Conservation (phyloP, 2,113 vertebrate genomes). For the Archilochus colubris region DNA sequence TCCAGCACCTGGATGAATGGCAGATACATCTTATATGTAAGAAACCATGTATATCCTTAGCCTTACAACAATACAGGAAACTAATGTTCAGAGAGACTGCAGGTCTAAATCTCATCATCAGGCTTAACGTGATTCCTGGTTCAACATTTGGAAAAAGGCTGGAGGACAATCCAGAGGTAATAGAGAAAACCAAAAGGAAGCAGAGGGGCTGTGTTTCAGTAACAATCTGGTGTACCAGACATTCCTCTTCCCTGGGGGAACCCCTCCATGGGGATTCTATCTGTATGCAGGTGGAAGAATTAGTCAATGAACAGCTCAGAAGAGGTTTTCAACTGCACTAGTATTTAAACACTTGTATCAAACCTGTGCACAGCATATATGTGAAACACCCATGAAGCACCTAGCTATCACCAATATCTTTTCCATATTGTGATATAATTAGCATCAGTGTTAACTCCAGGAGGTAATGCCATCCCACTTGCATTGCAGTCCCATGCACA, state of each 20-base stretch:
- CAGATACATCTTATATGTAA: not conserved
- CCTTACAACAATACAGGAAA: not conserved
- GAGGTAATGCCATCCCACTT: not conserved
- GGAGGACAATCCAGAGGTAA: not conserved
- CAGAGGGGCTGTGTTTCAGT: rapidly evolving
- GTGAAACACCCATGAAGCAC: not conserved
- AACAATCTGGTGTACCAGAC: not conserved
- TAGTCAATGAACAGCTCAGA: rapidly evolving
- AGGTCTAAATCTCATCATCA: not conserved
- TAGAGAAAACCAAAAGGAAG: not conserved
- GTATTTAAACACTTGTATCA: not conserved
- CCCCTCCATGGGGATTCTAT: rapidly evolving
- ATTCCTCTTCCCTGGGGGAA: not conserved
- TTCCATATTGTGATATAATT: not conserved
- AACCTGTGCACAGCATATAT: rapidly evolving
- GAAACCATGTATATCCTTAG: not conserved
- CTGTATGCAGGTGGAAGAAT: not conserved
- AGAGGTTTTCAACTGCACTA: not conserved
- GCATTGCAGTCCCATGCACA: not conserved
- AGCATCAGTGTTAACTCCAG: not conserved
- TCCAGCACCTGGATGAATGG: not conserved
- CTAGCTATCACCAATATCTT: not conserved
- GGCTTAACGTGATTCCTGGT: not conserved
- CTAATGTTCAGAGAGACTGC: not conserved
- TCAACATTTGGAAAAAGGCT: not conserved